These are phyloP conservation scores for Macrobrachium nipponense DNA, from an alignment of 1,140 invertebrate species.

Conservation along the genomic window DNA sequence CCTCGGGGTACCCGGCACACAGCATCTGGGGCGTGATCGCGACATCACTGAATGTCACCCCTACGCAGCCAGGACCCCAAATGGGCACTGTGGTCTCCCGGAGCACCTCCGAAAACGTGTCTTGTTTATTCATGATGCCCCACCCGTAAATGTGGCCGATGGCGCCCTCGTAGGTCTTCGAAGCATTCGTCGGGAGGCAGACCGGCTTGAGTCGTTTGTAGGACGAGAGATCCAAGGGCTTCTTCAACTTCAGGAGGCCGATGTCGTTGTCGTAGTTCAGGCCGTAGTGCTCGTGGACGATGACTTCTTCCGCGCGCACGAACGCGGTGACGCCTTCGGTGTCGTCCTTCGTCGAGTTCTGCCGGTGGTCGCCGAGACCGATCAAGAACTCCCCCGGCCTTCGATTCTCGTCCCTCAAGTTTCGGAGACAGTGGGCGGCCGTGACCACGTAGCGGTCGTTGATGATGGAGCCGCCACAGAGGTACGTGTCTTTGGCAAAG, in stretches of 20 bases:
- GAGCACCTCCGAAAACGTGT: conserved; percentile 7
- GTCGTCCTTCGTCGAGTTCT: conserved; percentile 4
- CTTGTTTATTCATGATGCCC: conserved; percentile 8
- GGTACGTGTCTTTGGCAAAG: neutral
- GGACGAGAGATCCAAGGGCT: conserved; percentile 9
- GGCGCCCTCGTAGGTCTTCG: neutral
- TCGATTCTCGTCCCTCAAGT: neutral
- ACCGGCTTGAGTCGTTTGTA: neutral
- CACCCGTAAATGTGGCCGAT: conserved; percentile 22
- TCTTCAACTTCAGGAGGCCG: neutral
- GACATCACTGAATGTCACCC: conserved; percentile 66
- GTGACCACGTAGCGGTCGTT: conserved; percentile 55
- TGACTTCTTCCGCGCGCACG: neutral
- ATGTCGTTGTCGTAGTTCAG: neutral
- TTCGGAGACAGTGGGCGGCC: conserved; percentile 59
- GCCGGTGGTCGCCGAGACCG: conserved; percentile 33
- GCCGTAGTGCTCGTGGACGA: neutral
- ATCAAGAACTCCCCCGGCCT: neutral
- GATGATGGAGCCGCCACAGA: conserved; percentile 58
- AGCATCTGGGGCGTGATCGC: conserved; percentile 88
- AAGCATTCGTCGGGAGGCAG: conserved; percentile 22
- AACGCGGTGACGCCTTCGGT: conserved; percentile 26
- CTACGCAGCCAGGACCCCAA: neutral
- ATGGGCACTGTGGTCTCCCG: conserved; percentile 47
- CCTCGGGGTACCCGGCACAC: conserved; percentile 83